phyloP scores from a whole-genome alignment of 2,888 invertebrate genomes.

The Parnassius glacialis region DNA sequence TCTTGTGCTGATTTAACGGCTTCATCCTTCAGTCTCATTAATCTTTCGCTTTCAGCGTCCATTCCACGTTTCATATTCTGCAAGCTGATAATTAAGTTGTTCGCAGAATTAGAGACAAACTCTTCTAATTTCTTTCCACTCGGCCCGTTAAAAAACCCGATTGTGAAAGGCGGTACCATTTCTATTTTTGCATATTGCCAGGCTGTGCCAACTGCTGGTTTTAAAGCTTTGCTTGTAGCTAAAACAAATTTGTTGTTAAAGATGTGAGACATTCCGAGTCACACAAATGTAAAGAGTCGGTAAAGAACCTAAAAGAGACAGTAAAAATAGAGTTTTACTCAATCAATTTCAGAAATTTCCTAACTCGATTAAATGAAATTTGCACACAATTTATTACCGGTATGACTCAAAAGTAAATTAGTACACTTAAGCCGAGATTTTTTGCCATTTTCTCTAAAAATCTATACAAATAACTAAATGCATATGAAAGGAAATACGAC shows the following conservation, averaged over 20 bases:
- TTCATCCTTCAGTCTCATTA: conserved; percentile 42
- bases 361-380: too few species aligned
- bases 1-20: conserved; percentile 46
- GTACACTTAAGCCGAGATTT: too few species aligned
- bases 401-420: too few species aligned
- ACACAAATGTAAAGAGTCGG: neutral
- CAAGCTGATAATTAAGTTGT: conserved; percentile 42
- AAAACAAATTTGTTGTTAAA: conserved; percentile 33
- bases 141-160: conserved; percentile 48
- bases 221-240: conserved; percentile 48
- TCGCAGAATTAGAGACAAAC: conserved; percentile 34
- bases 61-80: conserved; percentile 44
- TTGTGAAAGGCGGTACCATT: conserved; percentile 59
- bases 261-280: too few species aligned
- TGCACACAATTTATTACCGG: too few species aligned
- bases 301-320: neutral
- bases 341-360: too few species aligned
- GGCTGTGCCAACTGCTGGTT: conserved; percentile 39
- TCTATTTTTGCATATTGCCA: conserved; percentile 71
- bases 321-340: too few species aligned
- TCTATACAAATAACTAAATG: too few species aligned
- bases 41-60: conserved; percentile 43
- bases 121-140: conserved; percentile 50
- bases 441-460: too few species aligned
- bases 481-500: too few species aligned